These are phyloP conservation scores for Dimorphilus gyrociliatus DNA, from an alignment of 2,888 invertebrate genomes.

Conservation along the genomic window DNA sequence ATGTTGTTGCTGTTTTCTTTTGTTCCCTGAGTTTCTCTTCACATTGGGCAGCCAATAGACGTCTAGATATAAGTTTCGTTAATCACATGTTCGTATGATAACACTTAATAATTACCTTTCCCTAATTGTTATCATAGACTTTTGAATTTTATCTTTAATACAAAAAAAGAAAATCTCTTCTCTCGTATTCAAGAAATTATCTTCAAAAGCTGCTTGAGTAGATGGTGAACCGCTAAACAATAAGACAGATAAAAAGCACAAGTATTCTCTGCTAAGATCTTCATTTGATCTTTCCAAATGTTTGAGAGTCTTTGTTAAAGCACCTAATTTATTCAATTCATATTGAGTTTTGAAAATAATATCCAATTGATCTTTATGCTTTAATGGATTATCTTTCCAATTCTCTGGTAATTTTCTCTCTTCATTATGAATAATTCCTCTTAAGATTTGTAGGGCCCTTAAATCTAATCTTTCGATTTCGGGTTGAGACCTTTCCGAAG, in stretches of 20 bases:
- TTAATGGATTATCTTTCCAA: constrained; percentile 16
- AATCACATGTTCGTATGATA: neutral
- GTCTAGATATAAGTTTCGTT: neutral
- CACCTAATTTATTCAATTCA: constrained; percentile 14
- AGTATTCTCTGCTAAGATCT: constrained; percentile 16
- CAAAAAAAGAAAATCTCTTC: constrained; percentile 23
- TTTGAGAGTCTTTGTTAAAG: constrained; percentile 16
- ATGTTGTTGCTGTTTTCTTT: neutral
- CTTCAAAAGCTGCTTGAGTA: constrained; percentile 9
- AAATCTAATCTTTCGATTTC: constrained; percentile 15
- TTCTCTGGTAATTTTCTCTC: constrained; percentile 17
- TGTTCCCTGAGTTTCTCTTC: neutral
- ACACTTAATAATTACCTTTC: constrained; percentile 10
- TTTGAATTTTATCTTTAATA: constrained; percentile 17
- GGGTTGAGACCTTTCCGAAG: neutral
- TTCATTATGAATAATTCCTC: constrained; percentile 24
- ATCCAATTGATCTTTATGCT: constrained; percentile 12
- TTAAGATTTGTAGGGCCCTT: constrained; percentile 18
- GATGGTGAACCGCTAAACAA: constrained; percentile 15
- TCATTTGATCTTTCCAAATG: constrained; percentile 17
- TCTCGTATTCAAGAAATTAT: constrained; percentile 17
- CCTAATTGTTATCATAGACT: constrained; percentile 19
- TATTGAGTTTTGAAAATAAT: constrained; percentile 13
- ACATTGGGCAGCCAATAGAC: too few species aligned
- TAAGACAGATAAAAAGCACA: constrained; percentile 17